These are phyloP conservation scores for Tenebrio molitor DNA, from an alignment of 1,140 invertebrate genomes.

Conservation along the genomic window DNA sequence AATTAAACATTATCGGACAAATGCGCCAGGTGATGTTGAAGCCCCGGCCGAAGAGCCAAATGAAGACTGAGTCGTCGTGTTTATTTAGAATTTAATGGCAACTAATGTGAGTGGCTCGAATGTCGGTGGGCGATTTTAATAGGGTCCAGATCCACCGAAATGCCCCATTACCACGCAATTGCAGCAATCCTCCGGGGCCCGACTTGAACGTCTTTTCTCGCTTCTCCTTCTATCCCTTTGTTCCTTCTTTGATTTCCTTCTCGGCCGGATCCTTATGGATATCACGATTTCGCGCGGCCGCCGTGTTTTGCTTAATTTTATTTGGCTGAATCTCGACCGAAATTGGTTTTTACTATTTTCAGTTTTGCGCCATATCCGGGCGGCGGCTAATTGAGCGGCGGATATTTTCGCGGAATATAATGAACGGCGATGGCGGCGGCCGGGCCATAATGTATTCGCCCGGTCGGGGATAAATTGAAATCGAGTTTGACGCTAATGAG, in stretches of 20 bases:
- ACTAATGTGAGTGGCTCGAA: constrained; percentile 43
- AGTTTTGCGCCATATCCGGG: background rate
- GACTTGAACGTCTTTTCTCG: constrained; percentile 36
- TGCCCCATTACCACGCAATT: constrained; percentile 49
- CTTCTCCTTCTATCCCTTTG: constrained; percentile 24
- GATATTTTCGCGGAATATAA: constrained; percentile 10
- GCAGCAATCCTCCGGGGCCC: constrained; percentile 36
- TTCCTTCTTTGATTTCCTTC: constrained; percentile 26
- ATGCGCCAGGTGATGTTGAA: too few relatives aligned
- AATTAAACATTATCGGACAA: too few relatives aligned
- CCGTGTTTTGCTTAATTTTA: constrained; percentile 38
- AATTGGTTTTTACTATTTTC: constrained; percentile 28
- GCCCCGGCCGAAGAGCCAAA: constrained; percentile 8
- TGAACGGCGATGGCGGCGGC: background rate
- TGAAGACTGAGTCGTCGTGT: constrained; percentile 42
- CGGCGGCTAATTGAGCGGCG: background rate
- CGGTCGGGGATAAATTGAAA: constrained; percentile 33
- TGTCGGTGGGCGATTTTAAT: constrained; percentile 45
- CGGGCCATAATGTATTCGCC: constrained; percentile 2
- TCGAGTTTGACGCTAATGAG: constrained; percentile 42
- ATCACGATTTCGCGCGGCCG: background rate
- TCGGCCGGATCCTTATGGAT: constrained; percentile 2
- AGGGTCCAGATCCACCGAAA: constrained; percentile 46
- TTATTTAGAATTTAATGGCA: constrained; percentile 48
- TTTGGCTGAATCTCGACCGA: constrained; percentile 8